Base-by-base conservation (phyloP, 2,888 invertebrate genomes). In the Chymomyza fuscimana region DNA sequence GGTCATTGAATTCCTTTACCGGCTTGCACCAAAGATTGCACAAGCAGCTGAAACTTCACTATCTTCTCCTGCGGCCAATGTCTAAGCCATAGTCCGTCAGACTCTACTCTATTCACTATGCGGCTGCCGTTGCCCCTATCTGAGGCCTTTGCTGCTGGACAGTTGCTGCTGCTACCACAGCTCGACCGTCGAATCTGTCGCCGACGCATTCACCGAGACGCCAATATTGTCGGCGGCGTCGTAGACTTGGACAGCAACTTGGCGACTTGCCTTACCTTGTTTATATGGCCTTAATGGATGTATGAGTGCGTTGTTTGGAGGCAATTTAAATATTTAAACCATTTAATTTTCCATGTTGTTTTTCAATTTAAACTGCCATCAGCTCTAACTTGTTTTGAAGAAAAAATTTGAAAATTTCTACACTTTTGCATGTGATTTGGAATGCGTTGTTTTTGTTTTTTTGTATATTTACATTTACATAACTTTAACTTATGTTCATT, bases 281-380 rank as follows among this genome's bases (percentile, higher is more conserved):
- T 87, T 77, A 80, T 82, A 70, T 80, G 77, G 78, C 70, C 75
- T 84, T 85, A 81, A 85, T 85, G 84, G 87, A 76, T 68, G 79
- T 78, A 77, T 79, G 82, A 63, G 77, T 75, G 80, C 63, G 85
- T 76, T 86, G 79, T 80, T 80, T 79, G 73, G 75, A 69, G 77
- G 84, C 87, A 80, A 88, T 85, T 85, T 88, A 88, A 85, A 85
- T 85, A 85, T 88, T 85, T 85, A 74, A 86, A 58, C 71, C 86
- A 81, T 87, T 87, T 87, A 69, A 78, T 82, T 82, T 82, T 79
- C 58, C 74, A 60, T 65, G 61, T 62, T 50, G 50, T 64, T 46
- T 40, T 46, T 46, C 12, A 12, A 12, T 12, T 46, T 46, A 46
- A 12, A 46, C 40, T 6, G 12, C 40, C 40, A 4, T 3, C 12